Base-by-base conservation (phyloP, 2,888 invertebrate genomes). In the Hirtodrosophila alboralis region DNA sequence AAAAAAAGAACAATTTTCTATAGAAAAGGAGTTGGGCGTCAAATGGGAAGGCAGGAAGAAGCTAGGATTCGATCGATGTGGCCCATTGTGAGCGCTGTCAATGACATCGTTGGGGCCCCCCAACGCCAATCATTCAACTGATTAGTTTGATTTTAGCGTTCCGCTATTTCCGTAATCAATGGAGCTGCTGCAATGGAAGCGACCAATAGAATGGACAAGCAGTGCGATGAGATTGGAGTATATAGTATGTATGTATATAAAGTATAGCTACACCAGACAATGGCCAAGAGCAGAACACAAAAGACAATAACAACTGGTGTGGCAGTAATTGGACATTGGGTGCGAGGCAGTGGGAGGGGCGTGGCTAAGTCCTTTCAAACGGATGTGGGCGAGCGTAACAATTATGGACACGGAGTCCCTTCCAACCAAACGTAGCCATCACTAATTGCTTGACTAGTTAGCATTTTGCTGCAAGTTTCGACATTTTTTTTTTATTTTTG, bases 41-140 rank as follows among this genome's bases (percentile, higher is more conserved):
- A 41, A 8, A 1, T 45, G 13, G 26, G 18, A 10, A 26, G 8
- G 10, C 37, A 4, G 28, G 13, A 10, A 12, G 14, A 3, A n/a
- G 45, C 4, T 8, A 7, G 26, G 4, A 2, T 9, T n/a, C 45
- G 62, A 74, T 66, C 62, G 54, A 75, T 56, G 52, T 56, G 57
- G 30, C 53, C 53, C 76, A 70, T 83, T 84, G 78, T 80, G 47
- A 33, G 49, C 34, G 54, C 57, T 66, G 83, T 75, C 75, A 64
- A 51, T n/a, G n/a, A n/a, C 52, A 51, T 53, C n/a, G 58, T 28
- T 57, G 57, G 27, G 48, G 54, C 36, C 59, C 59, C 36, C 59
- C 33, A 66, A 77, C 71, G 85, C 65, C 86, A 86, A 81, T 83
- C 81, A 78, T 84, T 81, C 79, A 86, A 75, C 83, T 83, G 81